Evolutionary conservation across 1,140 invertebrate species (phyloP).

Genomic region (Penaeus japonicus): DNA sequence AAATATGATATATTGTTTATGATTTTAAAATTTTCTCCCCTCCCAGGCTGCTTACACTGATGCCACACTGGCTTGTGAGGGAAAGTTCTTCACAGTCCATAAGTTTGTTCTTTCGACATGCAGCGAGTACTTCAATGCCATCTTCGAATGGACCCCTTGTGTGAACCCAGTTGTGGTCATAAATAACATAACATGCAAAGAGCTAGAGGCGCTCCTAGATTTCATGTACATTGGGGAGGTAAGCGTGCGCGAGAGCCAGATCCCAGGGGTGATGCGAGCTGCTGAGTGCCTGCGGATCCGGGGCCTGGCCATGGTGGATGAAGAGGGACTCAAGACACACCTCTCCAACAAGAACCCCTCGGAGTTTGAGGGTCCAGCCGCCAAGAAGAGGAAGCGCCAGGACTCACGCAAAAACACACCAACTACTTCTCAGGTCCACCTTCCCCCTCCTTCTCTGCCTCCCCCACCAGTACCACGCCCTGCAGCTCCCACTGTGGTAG

Average conservation of each 20-base stretch:
- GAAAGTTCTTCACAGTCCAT: constrained; percentile 55
- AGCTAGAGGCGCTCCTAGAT: constrained; percentile 53
- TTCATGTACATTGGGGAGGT: constrained; percentile 58
- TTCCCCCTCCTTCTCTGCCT: neutral
- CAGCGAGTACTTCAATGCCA: constrained; percentile 56
- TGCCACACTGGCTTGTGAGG: constrained; percentile 59
- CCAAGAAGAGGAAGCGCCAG: neutral
- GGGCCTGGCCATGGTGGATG: constrained; percentile 50
- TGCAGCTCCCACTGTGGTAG: neutral
- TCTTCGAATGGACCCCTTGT: constrained; percentile 59
- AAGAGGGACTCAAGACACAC: constrained; percentile 7
- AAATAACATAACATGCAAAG: constrained; percentile 49
- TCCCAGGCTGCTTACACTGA: constrained; percentile 54
- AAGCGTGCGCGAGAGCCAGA: constrained; percentile 47
- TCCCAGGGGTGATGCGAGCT: constrained; percentile 43
- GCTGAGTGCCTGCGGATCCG: constrained; percentile 52
- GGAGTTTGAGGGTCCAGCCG: too few relatives aligned
- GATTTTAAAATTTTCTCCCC: neutral
- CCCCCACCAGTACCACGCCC: neutral
- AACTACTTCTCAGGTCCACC: neutral
- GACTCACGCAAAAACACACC: neutral
- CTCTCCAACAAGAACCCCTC: neutral
- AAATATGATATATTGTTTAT: neutral
- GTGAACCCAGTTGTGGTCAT: constrained; percentile 58
- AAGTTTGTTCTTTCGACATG: constrained; percentile 58